Evolutionary conservation across 2,797 vertebrate genomes (phyloP).

Genomic region (Amphiprion clarkii): DNA sequence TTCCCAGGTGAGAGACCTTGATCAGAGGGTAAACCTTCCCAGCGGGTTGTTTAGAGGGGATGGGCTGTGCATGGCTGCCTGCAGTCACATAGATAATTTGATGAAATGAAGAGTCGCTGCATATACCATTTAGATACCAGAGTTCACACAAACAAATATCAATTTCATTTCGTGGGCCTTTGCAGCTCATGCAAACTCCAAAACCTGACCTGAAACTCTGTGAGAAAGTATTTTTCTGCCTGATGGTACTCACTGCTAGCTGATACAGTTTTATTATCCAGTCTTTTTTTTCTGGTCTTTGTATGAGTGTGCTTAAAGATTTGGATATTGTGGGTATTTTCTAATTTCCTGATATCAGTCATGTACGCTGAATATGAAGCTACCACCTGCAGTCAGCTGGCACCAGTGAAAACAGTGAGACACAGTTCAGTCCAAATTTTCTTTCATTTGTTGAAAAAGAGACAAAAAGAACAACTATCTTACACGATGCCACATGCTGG

Average conservation of each 20-base stretch:
- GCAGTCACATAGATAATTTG: constrained; percentile 48
- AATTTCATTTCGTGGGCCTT: background rate
- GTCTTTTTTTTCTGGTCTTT: background rate
- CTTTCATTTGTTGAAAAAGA: no score
- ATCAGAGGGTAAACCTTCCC: constrained; percentile 70
- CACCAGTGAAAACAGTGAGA: no score
- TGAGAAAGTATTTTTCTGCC: background rate
- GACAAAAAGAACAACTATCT: background rate
- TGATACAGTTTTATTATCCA: background rate
- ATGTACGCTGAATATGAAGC: no score
- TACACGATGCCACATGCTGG: background rate
- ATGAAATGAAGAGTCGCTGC: constrained; percentile 37
- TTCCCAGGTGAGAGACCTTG: constrained; percentile 79
- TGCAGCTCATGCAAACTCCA: background rate
- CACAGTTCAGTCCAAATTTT: no score
- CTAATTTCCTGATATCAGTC: no score
- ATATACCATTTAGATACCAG: constrained; percentile 12
- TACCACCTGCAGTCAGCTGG: no score
- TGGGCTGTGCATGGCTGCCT: constrained; percentile 44
- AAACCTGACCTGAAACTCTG: background rate
- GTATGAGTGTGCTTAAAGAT: background rate
- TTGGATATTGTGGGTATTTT: no score
- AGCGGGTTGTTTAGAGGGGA: constrained; percentile 39
- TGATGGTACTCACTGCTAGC: no score
- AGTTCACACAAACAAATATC: constrained; percentile 3